Percentiles rank a stretch among this genome's conserved stretches.
Conservation (phyloP, 2,797 vertebrate species). For the Channa striata region DNA sequence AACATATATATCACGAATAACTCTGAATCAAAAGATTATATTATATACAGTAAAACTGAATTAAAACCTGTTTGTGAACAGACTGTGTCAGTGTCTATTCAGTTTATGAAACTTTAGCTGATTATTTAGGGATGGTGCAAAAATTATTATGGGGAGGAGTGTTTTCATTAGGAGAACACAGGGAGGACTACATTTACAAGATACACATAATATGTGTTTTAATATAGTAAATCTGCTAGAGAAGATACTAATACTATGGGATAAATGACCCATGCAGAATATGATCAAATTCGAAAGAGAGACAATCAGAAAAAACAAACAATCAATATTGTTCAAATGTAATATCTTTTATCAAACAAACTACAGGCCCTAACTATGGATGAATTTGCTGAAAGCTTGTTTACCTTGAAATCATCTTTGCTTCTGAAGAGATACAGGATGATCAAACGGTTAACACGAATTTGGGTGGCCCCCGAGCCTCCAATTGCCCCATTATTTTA, state of each 20-base stretch:
- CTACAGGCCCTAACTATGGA: constrained; percentile 29
- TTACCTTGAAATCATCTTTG: constrained; percentile 61
- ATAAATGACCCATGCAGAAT: too few relatives aligned
- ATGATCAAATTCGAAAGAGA: too few relatives aligned
- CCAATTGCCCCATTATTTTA: constrained; percentile 66
- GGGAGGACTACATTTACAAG: too few relatives aligned
- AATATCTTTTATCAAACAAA: constrained; percentile 48
- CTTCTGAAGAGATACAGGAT: constrained; percentile 51
- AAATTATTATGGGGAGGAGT: too few relatives aligned
- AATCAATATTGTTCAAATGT: constrained; percentile 21
- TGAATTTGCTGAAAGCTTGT: constrained; percentile 55
- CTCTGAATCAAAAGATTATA: not conserved
- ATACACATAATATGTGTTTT: too few relatives aligned
- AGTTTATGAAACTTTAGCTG: too few relatives aligned
- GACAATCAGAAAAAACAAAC: not conserved
- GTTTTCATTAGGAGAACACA: too few relatives aligned
- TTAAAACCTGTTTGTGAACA: too few relatives aligned
- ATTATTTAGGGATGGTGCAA: too few relatives aligned
- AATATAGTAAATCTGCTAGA: too few relatives aligned
- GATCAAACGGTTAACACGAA: constrained; percentile 69
- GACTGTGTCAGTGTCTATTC: too few relatives aligned
- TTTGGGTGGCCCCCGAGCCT: constrained; percentile 71
- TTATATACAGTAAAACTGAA: not conserved
- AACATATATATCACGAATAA: not conserved
- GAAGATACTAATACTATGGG: too few relatives aligned